Conservation (phyloP, 1,140 invertebrate species). For the Ceratoteleas bidentatus region DNA sequence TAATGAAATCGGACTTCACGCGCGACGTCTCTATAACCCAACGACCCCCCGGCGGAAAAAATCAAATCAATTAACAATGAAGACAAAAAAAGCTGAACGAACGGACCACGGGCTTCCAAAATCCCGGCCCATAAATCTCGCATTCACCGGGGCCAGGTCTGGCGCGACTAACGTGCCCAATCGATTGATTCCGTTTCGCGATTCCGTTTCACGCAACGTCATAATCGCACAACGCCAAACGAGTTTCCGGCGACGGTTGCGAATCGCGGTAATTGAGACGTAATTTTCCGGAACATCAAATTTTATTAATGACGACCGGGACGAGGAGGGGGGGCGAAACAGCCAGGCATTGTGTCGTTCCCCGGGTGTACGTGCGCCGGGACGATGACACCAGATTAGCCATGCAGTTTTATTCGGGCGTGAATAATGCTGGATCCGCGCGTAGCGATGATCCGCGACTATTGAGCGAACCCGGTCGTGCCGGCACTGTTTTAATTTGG, state of each 20-base stretch:
- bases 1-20: too few relatives aligned
- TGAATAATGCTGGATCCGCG: constrained; percentile 68
- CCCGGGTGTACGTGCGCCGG: constrained; percentile 55
- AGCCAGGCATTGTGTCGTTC: constrained; percentile 62
- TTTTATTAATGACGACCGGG: constrained; percentile 75
- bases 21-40: too few relatives aligned
- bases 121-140: too few relatives aligned
- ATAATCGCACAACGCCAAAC: not conserved
- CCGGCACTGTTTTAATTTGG: constrained; percentile 21
- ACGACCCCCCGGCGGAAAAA: too few relatives aligned
- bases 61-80: too few relatives aligned
- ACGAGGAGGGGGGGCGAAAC: constrained; percentile 49
- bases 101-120: too few relatives aligned
- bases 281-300: constrained; percentile 79
- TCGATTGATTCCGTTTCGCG: too few relatives aligned
- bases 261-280: constrained; percentile 75
- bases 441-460: constrained; percentile 8
- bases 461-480: not conserved
- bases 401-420: constrained; percentile 74
- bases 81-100: too few relatives aligned
- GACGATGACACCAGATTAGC: constrained; percentile 76
- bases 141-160: too few relatives aligned
- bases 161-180: too few relatives aligned
- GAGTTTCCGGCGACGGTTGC: constrained; percentile 47
- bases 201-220: too few relatives aligned